A percentile compares a stretch with the other conserved stretches of the same genome.
Conservation (phyloP, 2,113 vertebrate genomes). For the Morone chrysops region DNA sequence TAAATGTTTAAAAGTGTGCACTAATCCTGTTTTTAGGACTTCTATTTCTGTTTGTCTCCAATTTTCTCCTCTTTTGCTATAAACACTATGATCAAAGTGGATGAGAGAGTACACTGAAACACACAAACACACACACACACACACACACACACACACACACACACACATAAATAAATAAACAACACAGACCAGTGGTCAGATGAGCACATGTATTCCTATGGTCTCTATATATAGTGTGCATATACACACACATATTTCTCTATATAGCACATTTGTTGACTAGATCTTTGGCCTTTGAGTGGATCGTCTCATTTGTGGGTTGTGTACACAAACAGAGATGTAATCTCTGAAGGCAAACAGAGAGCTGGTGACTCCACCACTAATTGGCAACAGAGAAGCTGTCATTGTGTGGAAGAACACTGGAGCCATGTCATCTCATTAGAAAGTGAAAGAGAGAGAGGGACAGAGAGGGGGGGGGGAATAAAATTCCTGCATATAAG, state of each 20-base stretch:
- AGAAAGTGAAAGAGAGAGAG: conserved; percentile 42
- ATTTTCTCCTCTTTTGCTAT: conserved; percentile 21
- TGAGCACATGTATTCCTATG: not conserved
- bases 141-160: too few species aligned
- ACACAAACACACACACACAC: not conserved
- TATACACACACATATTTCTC: not conserved
- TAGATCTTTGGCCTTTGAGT: conserved; percentile 63
- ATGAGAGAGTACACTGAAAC: conserved; percentile 4
- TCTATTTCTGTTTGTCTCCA: not conserved
- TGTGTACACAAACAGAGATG: conserved; percentile 74
- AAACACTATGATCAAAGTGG: conserved; percentile 38
- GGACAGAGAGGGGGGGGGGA: conserved; percentile 1
- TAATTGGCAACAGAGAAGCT: conserved; percentile 80
- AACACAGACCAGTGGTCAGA: conserved; percentile 2
- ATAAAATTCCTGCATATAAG: conserved; percentile 1
- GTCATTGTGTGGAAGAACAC: conserved; percentile 66
- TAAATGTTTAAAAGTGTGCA: not conserved
- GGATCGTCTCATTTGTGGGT: conserved; percentile 69
- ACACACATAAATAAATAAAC: not conserved
- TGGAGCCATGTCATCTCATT: conserved; percentile 68
- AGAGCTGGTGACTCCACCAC: conserved; percentile 60
- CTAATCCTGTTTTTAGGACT: conserved; percentile 9
- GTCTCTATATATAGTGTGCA: not conserved
- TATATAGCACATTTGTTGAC: conserved; percentile 48
- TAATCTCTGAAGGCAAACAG: conserved; percentile 75